These are phyloP conservation scores for Sarcophaga peregrina DNA, from an alignment of 1,140 invertebrate genomes.

Conservation along the genomic window DNA sequence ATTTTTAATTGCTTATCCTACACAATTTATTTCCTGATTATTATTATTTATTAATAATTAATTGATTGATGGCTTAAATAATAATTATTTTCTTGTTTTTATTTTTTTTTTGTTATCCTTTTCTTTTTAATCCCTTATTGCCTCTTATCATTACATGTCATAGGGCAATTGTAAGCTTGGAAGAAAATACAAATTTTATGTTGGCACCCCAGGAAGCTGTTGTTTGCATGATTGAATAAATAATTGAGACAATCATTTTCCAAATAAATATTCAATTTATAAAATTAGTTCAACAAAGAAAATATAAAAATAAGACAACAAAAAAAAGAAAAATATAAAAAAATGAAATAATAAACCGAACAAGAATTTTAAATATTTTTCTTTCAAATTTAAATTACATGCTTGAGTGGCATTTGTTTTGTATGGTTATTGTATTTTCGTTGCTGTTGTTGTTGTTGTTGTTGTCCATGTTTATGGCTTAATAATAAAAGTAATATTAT, in stretches of 20 bases:
- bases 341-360: too few species aligned
- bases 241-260: background rate
- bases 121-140: background rate
- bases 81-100: slow-evolving; percentile 24
- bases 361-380: background rate
- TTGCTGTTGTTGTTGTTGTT: too few species aligned
- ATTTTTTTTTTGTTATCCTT: slow-evolving; percentile 19
- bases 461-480: too few species aligned
- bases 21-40: background rate
- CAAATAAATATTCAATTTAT: background rate
- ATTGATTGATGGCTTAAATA: background rate
- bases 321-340: background rate
- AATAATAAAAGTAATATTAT: too few species aligned
- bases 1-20: background rate
- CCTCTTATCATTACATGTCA: background rate
- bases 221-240: slow-evolving; percentile 46
- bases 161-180: slow-evolving; percentile 17
- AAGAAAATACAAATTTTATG: slow-evolving; percentile 25
- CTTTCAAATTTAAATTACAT: background rate
- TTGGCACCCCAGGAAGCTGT: slow-evolving; percentile 43
- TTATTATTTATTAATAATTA: background rate
- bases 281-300: background rate
- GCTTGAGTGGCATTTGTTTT: background rate
- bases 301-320: background rate
- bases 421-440: background rate